Evolutionary conservation across 2,797 vertebrate species (phyloP).

Genomic region (Momotus momota): DNA sequence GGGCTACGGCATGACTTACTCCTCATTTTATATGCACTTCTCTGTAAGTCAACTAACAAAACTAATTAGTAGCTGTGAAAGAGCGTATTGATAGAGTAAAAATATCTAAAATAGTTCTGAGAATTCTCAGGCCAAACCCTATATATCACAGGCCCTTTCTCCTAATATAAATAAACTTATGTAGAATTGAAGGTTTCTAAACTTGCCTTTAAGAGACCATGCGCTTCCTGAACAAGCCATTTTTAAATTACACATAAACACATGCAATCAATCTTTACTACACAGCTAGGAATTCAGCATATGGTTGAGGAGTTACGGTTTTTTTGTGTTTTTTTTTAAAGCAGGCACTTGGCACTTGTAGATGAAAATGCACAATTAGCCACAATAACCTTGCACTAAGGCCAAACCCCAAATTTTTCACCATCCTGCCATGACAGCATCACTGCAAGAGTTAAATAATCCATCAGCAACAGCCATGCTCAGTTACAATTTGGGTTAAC

Average conservation of each 20-base stretch:
- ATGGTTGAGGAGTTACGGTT: neutral
- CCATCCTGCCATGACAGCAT: neutral
- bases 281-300: constrained; percentile 49
- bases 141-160: constrained; percentile 61
- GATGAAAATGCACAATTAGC: neutral
- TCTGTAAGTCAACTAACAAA: constrained; percentile 76
- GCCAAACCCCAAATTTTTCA: neutral
- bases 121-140: constrained; percentile 71
- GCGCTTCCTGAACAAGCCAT: constrained; percentile 75
- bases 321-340: neutral
- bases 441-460: neutral
- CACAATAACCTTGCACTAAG: neutral
- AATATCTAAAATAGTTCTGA: constrained; percentile 71
- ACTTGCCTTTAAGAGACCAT: constrained; percentile 76
- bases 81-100: constrained; percentile 75
- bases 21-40: constrained; percentile 67
- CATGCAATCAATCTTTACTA: constrained; percentile 75
- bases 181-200: constrained; percentile 76
- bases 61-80: constrained; percentile 79
- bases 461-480: neutral
- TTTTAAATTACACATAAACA: constrained; percentile 79
- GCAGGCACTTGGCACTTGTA: constrained; percentile 23
- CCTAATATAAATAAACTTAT: constrained; percentile 74
- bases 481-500: neutral
- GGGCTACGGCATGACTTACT: constrained; percentile 60